Evolutionary conservation across 2,113 vertebrate genomes (phyloP).

Genomic region (Pleuronectes platessa): DNA sequence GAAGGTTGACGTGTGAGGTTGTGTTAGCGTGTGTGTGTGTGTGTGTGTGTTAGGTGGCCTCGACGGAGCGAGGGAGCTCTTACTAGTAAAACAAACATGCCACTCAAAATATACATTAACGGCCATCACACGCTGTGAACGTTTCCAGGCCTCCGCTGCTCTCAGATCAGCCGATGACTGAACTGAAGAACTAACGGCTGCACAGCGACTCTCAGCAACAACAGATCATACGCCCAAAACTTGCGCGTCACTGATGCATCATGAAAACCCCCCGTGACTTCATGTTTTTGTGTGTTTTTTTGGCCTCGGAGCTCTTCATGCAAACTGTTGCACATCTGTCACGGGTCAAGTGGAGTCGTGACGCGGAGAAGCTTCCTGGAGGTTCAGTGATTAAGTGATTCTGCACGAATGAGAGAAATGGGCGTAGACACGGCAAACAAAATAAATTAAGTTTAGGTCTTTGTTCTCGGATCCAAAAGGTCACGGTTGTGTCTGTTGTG

Average conservation of each 20-base stretch:
- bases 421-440: not conserved
- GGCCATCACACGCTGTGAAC: conserved; percentile 41
- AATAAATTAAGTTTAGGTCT: not conserved
- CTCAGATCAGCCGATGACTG: not conserved
- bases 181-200: conserved; percentile 6
- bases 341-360: not conserved
- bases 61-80: not conserved
- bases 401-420: not conserved
- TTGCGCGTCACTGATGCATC: not conserved
- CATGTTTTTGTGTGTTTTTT: not conserved
- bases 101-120: conserved; percentile 35
- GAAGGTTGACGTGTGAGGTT: not conserved
- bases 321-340: conserved; percentile 2
- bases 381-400: not conserved
- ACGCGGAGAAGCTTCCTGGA: not conserved
- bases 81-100: conserved; percentile 39
- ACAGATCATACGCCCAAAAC: not conserved
- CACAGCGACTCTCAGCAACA: conserved; percentile 4
- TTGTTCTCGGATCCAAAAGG: not conserved
- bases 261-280: not conserved
- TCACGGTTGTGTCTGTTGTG: not conserved
- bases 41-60: not conserved
- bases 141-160: conserved; percentile 36
- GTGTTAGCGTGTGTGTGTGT: not conserved
- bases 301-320: not conserved